Evolutionary conservation across 2,888 invertebrate genomes (phyloP).

Genomic region (Eupsilia transversa): DNA sequence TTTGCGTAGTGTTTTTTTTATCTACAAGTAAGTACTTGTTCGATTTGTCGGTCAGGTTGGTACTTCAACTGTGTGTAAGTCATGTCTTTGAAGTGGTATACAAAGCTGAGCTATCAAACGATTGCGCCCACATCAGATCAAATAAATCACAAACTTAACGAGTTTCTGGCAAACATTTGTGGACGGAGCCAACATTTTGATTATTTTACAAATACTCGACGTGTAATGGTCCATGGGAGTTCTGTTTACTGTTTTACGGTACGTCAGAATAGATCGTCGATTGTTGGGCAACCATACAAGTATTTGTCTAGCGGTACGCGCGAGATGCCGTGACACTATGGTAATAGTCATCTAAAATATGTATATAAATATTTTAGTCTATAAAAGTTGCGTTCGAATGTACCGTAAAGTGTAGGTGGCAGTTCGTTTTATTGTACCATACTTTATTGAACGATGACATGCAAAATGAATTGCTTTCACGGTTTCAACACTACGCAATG

Average conservation of each 20-base stretch:
- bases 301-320: constrained; percentile 83
- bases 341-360: constrained; percentile 82
- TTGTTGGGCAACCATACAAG: constrained; percentile 80
- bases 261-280: constrained; percentile 77
- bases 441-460: constrained; percentile 81
- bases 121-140: constrained; percentile 82
- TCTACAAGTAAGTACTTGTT: constrained; percentile 56
- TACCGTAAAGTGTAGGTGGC: constrained; percentile 69
- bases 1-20: constrained; percentile 53
- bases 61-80: constrained; percentile 64
- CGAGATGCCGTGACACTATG: constrained; percentile 73
- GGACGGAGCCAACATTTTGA: constrained; percentile 79
- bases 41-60: constrained; percentile 58
- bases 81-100: constrained; percentile 78
- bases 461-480: constrained; percentile 76
- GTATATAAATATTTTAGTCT: constrained; percentile 81
- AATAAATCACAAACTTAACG: constrained; percentile 87
- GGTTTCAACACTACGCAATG: constrained; percentile 59
- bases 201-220: constrained; percentile 88
- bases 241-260: constrained; percentile 84
- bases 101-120: constrained; percentile 80
- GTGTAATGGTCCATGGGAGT: constrained; percentile 86
- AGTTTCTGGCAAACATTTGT: constrained; percentile 86
- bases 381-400: constrained; percentile 76
- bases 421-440: constrained; percentile 67